These are phyloP conservation scores for Chelon auratus DNA, from an alignment of 2,797 vertebrate species.

Conservation along the genomic window DNA sequence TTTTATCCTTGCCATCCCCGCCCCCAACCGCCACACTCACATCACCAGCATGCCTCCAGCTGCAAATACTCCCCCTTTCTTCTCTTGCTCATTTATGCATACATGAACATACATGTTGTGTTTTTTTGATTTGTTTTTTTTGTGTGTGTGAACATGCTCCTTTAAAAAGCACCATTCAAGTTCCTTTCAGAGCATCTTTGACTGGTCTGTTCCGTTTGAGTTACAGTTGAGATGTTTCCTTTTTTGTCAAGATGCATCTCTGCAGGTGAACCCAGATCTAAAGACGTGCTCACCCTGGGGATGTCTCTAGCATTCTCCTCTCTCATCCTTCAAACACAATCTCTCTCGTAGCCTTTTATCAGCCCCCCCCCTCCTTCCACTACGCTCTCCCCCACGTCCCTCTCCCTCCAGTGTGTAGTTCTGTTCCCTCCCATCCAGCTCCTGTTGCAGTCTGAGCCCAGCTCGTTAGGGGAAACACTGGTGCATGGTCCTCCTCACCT, in stretches of 20 bases:
- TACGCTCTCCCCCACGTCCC: neutral
- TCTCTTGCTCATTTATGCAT: slow-evolving; percentile 21
- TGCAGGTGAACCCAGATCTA: slow-evolving; percentile 76
- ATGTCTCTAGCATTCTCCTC: slow-evolving; percentile 69
- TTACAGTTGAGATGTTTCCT: slow-evolving; percentile 70
- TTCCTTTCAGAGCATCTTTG: slow-evolving; percentile 33
- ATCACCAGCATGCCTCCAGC: slow-evolving; percentile 29
- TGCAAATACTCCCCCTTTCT: slow-evolving; percentile 1
- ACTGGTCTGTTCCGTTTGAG: slow-evolving; percentile 36
- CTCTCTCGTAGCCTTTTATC: slow-evolving; percentile 71
- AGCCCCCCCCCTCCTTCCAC: slow-evolving; percentile 13
- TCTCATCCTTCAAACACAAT: slow-evolving; percentile 79
- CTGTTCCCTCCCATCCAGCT: slow-evolving; percentile 62
- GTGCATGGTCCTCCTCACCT: slow-evolving; percentile 77
- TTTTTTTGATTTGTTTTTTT: neutral
- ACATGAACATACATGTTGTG: slow-evolving; percentile 18
- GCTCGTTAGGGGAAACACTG: slow-evolving; percentile 78
- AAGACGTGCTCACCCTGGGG: slow-evolving; percentile 65
- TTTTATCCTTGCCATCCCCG: slow-evolving; percentile 56
- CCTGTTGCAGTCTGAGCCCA: slow-evolving; percentile 65
- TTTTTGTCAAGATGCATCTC: slow-evolving; percentile 72
- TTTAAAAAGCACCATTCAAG: slow-evolving; percentile 16
- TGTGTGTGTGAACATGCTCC: slow-evolving; percentile 23
- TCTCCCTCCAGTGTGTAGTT: slow-evolving; percentile 45
- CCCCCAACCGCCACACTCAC: slow-evolving; percentile 32